A percentile compares a stretch with the other conserved stretches of the same genome.
Evolutionary conservation across 2,113 vertebrate genomes (phyloP).

Genomic region (Myotis lucifugus): DNA sequence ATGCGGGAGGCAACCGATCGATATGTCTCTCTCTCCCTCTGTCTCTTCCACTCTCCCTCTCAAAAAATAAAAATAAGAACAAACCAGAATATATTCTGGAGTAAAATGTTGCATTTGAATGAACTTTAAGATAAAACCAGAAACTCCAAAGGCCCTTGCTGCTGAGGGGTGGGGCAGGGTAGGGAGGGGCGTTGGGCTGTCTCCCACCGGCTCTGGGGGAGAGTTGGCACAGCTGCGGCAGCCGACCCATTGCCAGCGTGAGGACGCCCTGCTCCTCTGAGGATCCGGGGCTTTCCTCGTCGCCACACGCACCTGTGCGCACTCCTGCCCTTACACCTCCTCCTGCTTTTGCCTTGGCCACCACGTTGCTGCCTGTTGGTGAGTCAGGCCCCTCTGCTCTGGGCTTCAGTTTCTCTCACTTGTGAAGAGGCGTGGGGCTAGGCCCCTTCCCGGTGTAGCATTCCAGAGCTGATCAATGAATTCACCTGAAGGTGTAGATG

Average conservation of each 20-base stretch:
- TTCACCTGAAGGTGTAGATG: constrained; percentile 18
- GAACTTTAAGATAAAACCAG: not conserved
- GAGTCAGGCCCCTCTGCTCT: not conserved
- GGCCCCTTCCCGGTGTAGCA: not conserved
- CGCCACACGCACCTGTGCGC: not conserved
- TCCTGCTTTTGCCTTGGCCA: not conserved
- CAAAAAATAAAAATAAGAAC: not conserved
- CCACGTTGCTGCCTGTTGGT: not conserved
- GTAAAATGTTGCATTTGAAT: not conserved
- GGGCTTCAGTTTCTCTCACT: not conserved
- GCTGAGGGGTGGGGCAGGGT: not conserved
- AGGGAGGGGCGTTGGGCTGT: not conserved
- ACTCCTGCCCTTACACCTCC: not conserved
- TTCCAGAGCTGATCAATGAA: not conserved
- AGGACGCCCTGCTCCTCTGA: accelerated
- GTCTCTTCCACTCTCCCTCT: too few species aligned
- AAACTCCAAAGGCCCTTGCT: constrained; percentile 25
- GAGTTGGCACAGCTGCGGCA: too few species aligned
- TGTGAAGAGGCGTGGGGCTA: not conserved
- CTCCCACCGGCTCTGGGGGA: not conserved
- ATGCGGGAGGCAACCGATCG: too few species aligned
- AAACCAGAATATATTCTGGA: not conserved
- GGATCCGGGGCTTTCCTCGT: not conserved
- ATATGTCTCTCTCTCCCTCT: too few species aligned
- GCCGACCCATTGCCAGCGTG: not conserved